phyloP scores from a whole-genome alignment of 2,797 vertebrate genomes.

The Artibeus lituratus region DNA sequence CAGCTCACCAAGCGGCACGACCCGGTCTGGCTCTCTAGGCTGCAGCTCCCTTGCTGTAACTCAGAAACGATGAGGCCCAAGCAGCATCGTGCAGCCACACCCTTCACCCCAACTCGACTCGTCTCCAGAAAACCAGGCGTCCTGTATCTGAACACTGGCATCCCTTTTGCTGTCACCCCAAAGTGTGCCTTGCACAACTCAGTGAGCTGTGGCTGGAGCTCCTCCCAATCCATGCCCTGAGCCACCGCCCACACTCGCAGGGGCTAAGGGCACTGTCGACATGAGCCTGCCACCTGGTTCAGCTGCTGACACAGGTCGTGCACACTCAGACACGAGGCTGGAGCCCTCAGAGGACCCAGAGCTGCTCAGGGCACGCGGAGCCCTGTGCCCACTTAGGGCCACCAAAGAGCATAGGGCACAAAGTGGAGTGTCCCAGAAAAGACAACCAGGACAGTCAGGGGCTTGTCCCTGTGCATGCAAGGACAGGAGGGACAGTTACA shows the following conservation, averaged over 20 bases:
- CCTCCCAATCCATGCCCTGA: rapidly evolving
- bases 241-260: background rate
- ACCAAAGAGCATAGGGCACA: background rate
- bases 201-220: background rate
- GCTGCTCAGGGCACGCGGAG: background rate
- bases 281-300: background rate
- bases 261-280: background rate
- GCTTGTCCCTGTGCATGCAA: background rate
- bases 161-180: background rate
- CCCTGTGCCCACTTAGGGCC: background rate
- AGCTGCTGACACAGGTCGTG: background rate
- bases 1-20: background rate
- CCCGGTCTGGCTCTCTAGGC: background rate
- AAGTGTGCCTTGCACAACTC: background rate
- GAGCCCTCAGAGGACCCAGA: rapidly evolving
- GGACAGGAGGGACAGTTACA: background rate
- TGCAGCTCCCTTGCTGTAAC: background rate
- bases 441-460: background rate
- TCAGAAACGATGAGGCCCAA: rapidly evolving
- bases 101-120: background rate
- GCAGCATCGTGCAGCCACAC: background rate
- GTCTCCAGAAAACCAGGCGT: background rate
- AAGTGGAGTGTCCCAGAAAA: background rate
- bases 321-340: rapidly evolving
- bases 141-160: background rate